Conservation (phyloP, 2,888 invertebrate species). For the Pandemis heparana region DNA sequence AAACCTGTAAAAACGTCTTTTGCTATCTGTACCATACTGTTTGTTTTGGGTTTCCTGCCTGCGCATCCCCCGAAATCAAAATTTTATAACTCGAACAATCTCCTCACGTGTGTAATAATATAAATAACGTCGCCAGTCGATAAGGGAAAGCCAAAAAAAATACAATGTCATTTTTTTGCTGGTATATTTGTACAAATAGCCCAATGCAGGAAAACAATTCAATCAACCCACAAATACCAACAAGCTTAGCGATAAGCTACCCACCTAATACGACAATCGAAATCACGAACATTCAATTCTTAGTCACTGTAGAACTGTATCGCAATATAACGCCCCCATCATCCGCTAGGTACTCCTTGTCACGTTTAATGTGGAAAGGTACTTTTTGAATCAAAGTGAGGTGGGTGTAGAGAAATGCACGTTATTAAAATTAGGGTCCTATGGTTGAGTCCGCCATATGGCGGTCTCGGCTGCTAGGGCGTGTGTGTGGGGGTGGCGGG, state of each 20-base stretch:
- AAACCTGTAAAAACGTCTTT: too few species aligned
- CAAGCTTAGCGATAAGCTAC: constrained; percentile 23
- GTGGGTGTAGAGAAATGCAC: constrained; percentile 14
- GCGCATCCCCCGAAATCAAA: too few species aligned
- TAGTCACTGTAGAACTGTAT: not conserved
- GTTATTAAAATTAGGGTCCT: constrained; percentile 42
- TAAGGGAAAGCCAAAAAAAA: too few species aligned
- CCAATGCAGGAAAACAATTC: constrained; percentile 25
- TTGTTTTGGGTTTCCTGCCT: too few species aligned
- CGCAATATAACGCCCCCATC: too few species aligned
- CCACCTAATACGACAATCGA: constrained; percentile 32
- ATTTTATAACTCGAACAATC: too few species aligned
- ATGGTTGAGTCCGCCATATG: constrained; percentile 48
- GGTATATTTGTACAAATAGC: not conserved
- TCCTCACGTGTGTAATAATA: too few species aligned
- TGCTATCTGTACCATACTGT: too few species aligned
- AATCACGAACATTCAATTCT: too few species aligned
- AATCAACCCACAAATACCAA: constrained; percentile 29
- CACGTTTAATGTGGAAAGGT: not conserved
- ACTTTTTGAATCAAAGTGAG: not conserved
- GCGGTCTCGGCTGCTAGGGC: constrained; percentile 42
- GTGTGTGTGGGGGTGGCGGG: constrained; percentile 13
- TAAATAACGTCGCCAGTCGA: too few species aligned
- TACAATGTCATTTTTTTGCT: too few species aligned
- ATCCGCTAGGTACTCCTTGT: too few species aligned